Evolutionary conservation across 2,113 vertebrate genomes (phyloP).

Genomic region (Catharus bicknelli): DNA sequence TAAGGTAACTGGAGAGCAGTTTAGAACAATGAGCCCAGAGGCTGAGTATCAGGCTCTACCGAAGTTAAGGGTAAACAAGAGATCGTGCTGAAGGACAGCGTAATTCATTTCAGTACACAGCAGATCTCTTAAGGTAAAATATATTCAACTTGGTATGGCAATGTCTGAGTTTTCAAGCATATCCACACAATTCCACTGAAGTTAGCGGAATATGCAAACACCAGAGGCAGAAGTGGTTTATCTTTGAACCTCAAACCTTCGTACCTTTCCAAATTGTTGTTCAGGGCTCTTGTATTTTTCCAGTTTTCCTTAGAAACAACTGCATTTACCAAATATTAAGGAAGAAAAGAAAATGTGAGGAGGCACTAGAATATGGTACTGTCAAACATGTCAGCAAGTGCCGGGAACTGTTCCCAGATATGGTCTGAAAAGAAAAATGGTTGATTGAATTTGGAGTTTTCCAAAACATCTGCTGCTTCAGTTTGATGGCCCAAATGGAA

Average conservation of each 20-base stretch:
- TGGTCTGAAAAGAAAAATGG: background rate
- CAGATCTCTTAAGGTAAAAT: background rate
- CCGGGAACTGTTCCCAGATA: background rate
- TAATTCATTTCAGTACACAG: background rate
- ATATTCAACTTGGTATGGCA: fast-evolving
- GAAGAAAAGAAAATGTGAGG: background rate
- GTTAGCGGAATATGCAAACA: background rate
- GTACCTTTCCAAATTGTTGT: background rate
- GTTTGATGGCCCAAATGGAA: background rate
- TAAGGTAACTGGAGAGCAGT: background rate
- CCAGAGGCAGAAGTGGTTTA: background rate
- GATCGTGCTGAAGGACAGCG: background rate
- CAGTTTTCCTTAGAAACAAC: background rate
- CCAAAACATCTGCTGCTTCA: background rate
- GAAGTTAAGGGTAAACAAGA: background rate
- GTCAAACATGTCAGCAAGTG: background rate
- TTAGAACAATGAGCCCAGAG: background rate
- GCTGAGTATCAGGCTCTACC: background rate
- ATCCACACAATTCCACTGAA: background rate
- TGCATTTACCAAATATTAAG: background rate
- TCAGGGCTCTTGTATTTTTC: background rate
- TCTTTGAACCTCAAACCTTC: background rate
- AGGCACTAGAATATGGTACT: background rate
- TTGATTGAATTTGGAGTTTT: background rate
- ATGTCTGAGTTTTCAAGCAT: background rate